Base-by-base conservation (phyloP, 2,113 vertebrate species). In the Alexandromys fortis region DNA sequence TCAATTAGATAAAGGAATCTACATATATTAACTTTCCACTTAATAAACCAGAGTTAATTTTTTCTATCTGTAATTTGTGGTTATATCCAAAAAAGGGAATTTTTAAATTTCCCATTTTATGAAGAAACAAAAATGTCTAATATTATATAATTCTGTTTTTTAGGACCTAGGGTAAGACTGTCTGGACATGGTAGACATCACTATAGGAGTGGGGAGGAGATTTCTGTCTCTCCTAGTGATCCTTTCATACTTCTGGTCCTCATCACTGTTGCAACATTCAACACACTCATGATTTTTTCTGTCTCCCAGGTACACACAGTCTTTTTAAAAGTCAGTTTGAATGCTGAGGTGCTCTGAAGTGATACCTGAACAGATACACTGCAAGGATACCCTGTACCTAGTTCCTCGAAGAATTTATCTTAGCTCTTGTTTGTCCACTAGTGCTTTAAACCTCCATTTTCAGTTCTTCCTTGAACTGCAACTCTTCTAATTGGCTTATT, bases 21-120 rank as follows among this genome's bases (percentile, higher is more conserved):
- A 7, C 7, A 87, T 72, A 47, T 45, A 72, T 76, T 63, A 81
- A 75, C 10, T 77, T 92, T 94, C 12, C 67, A 11, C 3, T 67
- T 68, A 67, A 75, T 49, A 68, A 87, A 96, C 10, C 38, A 94
- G 86, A 78, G 22, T n/a, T 90, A 88, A 58, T 24, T 28, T 87
- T 30, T 13, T 92, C 70, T 42, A 0, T 73, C 45, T 17, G 28
- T 61, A 19, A 95, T 17, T 7, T 87, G 49, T 35, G 70, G 68
- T 75, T 87, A 63, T 85, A 55, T 13, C 19, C 13, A 79, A 90
- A 92, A 91, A 45, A 0, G 16, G 6, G 58, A n/a, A 2, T 58
- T 38, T 92, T 72, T 24, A 65, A 14, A 76, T 63, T 52, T 38
- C 4, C 75, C 21, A 85, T 52, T 65, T 28, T 58, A 22, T 52